Percentiles rank a stretch among this genome's conserved stretches.
Conservation (phyloP, 2,888 invertebrate species). For the Epistrophe grossulariae region DNA sequence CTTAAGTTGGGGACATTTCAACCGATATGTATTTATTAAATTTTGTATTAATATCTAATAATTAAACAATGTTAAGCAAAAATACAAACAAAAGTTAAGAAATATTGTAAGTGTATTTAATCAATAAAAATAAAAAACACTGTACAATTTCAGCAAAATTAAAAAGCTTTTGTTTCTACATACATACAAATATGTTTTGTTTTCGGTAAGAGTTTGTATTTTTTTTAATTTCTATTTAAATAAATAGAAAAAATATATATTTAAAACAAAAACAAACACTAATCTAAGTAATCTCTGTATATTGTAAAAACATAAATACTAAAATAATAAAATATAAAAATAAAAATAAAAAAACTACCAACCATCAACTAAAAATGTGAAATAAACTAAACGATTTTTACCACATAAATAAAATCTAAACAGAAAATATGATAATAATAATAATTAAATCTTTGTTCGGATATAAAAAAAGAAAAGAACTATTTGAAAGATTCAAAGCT, state of each 20-base stretch:
- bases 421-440: conserved; percentile 79
- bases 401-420: conserved; percentile 74
- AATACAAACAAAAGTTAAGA: conserved; percentile 4
- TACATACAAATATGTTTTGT: conserved; percentile 38
- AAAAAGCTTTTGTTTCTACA: conserved; percentile 1
- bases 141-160: conserved; percentile 40
- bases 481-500: conserved; percentile 52
- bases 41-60: background rate
- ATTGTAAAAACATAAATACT: conserved; percentile 57
- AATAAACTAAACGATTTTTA: conserved; percentile 78
- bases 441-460: conserved; percentile 55
- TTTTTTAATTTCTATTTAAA: conserved; percentile 55
- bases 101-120: conserved; percentile 15
- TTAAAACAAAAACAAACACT: conserved; percentile 34
- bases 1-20: background rate
- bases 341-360: conserved; percentile 46
- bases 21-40: background rate
- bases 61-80: background rate
- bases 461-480: conserved; percentile 25
- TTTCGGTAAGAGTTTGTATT: conserved; percentile 37
- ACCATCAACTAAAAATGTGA: conserved; percentile 61
- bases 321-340: background rate
- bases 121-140: conserved; percentile 5
- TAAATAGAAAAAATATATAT: conserved; percentile 35
- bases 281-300: conserved; percentile 65